Percentiles rank a stretch among this genome's conserved stretches.
Evolutionary conservation across 1,140 invertebrate species (phyloP).

Genomic region (Chelonus insularis): DNA sequence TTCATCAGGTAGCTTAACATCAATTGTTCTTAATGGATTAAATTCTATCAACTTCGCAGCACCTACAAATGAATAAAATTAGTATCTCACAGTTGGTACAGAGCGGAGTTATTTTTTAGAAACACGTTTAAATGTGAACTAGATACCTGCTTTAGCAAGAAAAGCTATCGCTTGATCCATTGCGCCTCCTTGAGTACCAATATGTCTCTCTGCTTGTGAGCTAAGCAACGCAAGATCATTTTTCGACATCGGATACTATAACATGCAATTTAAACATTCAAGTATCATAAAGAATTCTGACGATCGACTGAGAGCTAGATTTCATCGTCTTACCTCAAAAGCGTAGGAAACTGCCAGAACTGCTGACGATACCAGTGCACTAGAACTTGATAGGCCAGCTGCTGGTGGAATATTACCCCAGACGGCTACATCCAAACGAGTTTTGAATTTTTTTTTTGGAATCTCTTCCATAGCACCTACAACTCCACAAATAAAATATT

Average conservation of each 20-base stretch:
- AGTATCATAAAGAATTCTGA: not conserved
- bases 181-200: conserved; percentile 95
- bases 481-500: conserved; percentile 94
- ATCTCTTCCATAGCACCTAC: conserved; percentile 78
- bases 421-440: conserved; percentile 69
- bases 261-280: conserved; percentile 18
- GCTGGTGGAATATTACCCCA: conserved; percentile 86
- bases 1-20: conserved; percentile 78
- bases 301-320: too few relatives aligned
- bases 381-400: conserved; percentile 95
- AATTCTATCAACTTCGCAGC: conserved; percentile 93
- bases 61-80: conserved; percentile 57
- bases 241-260: conserved; percentile 63
- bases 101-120: conserved; percentile 1
- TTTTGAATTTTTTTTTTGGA: conserved; percentile 55
- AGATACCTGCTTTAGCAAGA: conserved; percentile 77
- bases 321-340: conserved; percentile 66
- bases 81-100: too few relatives aligned
- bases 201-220: conserved; percentile 86
- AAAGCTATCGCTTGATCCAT: conserved; percentile 99
- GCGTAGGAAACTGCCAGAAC: conserved; percentile 79
- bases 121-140: conserved; percentile 1
- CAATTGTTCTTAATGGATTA: conserved; percentile 78
- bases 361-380: conserved; percentile 92
- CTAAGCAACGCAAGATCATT: conserved; percentile 83